Evolutionary conservation across 2,888 invertebrate species (phyloP), one percentile per base, ranked within the genome.

Genomic region (Zhuqinia jingwanae): DNA sequence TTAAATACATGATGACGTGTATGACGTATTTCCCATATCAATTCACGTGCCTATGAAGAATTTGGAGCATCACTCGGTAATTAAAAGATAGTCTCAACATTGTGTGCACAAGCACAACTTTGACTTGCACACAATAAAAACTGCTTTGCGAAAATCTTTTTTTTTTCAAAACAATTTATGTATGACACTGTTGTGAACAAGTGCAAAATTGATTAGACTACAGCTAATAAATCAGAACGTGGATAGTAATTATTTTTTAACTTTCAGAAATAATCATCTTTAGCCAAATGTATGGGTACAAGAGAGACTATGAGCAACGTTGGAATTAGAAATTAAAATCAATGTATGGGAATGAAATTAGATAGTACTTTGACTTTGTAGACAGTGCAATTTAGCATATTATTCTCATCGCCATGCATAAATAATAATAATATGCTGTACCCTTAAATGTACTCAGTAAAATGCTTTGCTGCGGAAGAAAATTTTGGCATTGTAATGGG

Each of bases 111-210:
- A n/a, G n/a, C n/a, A n/a, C n/a, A n/a, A n/a, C n/a, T n/a, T n/a
- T n/a, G n/a, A n/a, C n/a, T n/a, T n/a, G n/a, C n/a, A n/a, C 8
- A 36, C 36, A 8, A 36, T 36, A 8, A 36, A 3, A 8, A 36
- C 8, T 3, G 8, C 36, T 36, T 70, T 58, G 45, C 17, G 36
- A 58, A 17, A 13, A 58, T 3, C 25, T 56, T 56, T 27, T 13
- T n/a, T n/a, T n/a, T n/a, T n/a, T n/a, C n/a, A n/a, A n/a, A 77
- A 78, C 60, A 63, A 78, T 78, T 63, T 60, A 78, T 78, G 78
- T 47, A 50, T 42, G 42, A 42, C 56, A 42, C 42, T 56, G 20
- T 1, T 77, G 60, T 6, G 63, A 63, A 63, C 63, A 63, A 47
- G 60, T 78, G 63, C 78, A 47, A 47, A 78, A 78, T 78, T 63